These are phyloP conservation scores for Hydra vulgaris DNA, from an alignment of 30 jellyfish, hydroid and myxozoan genomes.

Conservation along the genomic window DNA sequence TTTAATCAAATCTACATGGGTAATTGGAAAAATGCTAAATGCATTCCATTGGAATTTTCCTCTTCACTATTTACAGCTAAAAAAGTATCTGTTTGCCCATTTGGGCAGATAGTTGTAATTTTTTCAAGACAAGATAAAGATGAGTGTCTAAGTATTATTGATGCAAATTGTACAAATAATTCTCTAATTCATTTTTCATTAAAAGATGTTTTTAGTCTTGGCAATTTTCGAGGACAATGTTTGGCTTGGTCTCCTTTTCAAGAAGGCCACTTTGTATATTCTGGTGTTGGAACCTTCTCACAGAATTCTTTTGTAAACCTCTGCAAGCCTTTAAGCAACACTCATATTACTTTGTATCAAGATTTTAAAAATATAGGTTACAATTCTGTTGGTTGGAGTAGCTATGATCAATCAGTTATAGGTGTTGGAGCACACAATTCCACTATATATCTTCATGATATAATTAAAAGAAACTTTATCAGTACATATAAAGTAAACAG, in stretches of 20 bases:
- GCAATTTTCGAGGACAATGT: background rate
- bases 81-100: too few relatives aligned
- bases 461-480: background rate
- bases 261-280: background rate
- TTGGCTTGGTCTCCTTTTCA: background rate
- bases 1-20: too few relatives aligned
- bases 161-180: too few relatives aligned
- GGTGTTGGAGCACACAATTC: conserved; percentile 1
- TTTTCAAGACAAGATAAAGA: too few relatives aligned
- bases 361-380: background rate
- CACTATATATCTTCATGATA: background rate
- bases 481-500: background rate
- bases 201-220: background rate
- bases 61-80: too few relatives aligned
- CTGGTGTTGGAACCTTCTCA: background rate
- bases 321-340: background rate
- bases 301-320: background rate
- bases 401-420: background rate
- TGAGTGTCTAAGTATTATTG: too few relatives aligned
- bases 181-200: too few relatives aligned
- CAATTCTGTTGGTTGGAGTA: background rate
- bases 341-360: background rate
- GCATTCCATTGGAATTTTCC: too few relatives aligned
- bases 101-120: too few relatives aligned
- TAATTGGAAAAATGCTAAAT: too few relatives aligned